Evolutionary conservation across 2,113 vertebrate genomes (phyloP), one percentile per base, ranked within the genome.

Genomic region (Ibidorhyncha struthersii): DNA sequence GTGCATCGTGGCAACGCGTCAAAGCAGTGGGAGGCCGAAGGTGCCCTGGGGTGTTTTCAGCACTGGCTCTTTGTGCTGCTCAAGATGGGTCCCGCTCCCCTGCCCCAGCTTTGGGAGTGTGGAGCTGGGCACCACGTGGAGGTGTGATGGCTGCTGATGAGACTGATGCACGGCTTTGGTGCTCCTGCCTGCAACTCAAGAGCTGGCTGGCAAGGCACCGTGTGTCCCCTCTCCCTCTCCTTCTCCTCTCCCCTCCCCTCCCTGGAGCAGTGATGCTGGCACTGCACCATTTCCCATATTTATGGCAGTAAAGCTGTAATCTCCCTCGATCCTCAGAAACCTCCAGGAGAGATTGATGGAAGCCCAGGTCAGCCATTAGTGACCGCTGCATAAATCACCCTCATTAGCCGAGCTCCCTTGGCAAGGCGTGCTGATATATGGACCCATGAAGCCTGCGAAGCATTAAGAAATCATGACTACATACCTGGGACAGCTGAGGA

Each of bases 341-440:
- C 73, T 94, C 89, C 43, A 43, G 89, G 53, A 87, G 86, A 95
- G 95, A 96, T 92, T 95, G 94, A 96, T 95, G 94, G 91, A 43
- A 90, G 62, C 78, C 86, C 69, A 53, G 95, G 94, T 95, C 94
- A 95, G 86, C 94, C 95, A 95, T 96, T 96, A 96, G 95, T 91
- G 95, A 91, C 95, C 90, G 21, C 78, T 36, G 82, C 89, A 96
- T 96, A 94, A 95, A 95, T 96, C 95, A 96, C 43, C 38, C 94
- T 86, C 86, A 93, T 95, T 94, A 95, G 86, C 89, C 40, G 18
- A 36, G 63, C 72, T 94, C 58, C 78, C 89, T 67, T 90, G 95
- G 94, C 89, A 92, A 71, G 95, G 72, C 32, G 77, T 55, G 94
- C 86, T 92, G 95, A 94, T 94, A 56, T 81, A 87, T 40, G 55